These are phyloP conservation scores for Delphinus delphis DNA, from an alignment of 2,113 vertebrate species.

Conservation along the genomic window DNA sequence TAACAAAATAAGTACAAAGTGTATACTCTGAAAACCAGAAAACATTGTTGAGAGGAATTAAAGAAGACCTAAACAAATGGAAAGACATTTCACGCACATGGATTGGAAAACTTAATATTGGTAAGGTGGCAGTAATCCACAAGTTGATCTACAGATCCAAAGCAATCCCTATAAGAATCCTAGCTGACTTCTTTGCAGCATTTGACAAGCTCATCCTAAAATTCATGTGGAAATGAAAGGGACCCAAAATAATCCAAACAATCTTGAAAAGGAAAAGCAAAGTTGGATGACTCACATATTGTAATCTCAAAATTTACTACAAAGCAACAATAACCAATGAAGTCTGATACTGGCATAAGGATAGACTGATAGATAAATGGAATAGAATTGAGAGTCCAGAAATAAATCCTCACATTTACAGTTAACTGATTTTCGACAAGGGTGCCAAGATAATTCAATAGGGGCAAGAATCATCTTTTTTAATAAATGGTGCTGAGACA, in stretches of 20 bases:
- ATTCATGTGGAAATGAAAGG: not conserved
- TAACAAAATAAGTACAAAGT: not conserved
- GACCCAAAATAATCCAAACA: not conserved
- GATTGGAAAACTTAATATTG: not conserved
- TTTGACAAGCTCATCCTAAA: conserved; percentile 35
- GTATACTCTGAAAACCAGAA: not conserved
- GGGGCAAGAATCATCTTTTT: no score
- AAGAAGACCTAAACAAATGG: not conserved
- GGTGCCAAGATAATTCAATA: no score
- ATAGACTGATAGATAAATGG: no score
- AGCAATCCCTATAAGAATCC: not conserved
- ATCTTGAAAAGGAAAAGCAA: not conserved
- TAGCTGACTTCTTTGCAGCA: not conserved
- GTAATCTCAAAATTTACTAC: no score
- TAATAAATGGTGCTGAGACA: no score
- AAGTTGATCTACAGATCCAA: not conserved
- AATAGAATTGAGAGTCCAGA: no score
- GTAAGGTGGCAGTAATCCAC: not conserved
- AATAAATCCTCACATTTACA: no score
- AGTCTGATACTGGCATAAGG: no score
- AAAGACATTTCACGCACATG: not conserved
- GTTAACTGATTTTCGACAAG: no score
- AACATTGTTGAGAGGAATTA: conserved; percentile 39
- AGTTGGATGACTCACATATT: no score
- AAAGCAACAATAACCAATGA: no score